A percentile compares a stretch with the other conserved stretches of the same genome.
These are phyloP conservation scores for Brachionus calyciflorus DNA, from an alignment of 1,140 invertebrate species.

Conservation along the genomic window DNA sequence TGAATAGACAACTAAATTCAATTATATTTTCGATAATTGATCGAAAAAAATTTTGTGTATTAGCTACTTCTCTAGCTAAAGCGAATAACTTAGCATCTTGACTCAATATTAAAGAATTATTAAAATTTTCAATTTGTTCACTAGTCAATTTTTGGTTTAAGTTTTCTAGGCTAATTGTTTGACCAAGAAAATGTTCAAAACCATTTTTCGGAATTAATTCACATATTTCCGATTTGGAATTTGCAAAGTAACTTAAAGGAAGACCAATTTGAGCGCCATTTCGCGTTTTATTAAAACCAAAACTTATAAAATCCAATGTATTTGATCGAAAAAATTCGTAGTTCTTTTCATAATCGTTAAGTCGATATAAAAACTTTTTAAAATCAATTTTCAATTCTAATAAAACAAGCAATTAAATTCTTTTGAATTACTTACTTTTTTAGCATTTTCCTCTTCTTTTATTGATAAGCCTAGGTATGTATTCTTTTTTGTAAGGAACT, in stretches of 20 bases:
- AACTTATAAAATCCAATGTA: slow-evolving; percentile 34
- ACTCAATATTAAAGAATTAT: neutral
- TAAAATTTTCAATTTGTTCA: neutral
- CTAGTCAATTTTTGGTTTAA: neutral
- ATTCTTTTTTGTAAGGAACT: neutral
- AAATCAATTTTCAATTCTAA: neutral
- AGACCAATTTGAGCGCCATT: slow-evolving; percentile 24
- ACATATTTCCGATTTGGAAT: neutral
- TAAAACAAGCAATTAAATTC: neutral
- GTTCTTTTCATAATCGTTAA: neutral
- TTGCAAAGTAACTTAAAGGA: slow-evolving; percentile 26
- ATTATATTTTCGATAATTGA: neutral
- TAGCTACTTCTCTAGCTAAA: slow-evolving; percentile 8
- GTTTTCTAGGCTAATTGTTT: neutral
- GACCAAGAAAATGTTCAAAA: neutral
- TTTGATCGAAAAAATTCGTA: slow-evolving; percentile 30
- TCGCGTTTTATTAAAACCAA: slow-evolving; percentile 24
- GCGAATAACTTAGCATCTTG: slow-evolving; percentile 32
- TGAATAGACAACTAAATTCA: neutral
- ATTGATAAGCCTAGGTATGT: slow-evolving; percentile 4
- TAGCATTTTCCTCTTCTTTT: neutral
- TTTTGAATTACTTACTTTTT: neutral
- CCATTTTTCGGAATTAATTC: neutral
- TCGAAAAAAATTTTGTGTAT: neutral
- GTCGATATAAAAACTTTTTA: neutral